Evolutionary conservation across 2,797 vertebrate species (phyloP), one percentile per base, ranked within the genome.

Genomic region (Pantherophis vulpinus): DNA sequence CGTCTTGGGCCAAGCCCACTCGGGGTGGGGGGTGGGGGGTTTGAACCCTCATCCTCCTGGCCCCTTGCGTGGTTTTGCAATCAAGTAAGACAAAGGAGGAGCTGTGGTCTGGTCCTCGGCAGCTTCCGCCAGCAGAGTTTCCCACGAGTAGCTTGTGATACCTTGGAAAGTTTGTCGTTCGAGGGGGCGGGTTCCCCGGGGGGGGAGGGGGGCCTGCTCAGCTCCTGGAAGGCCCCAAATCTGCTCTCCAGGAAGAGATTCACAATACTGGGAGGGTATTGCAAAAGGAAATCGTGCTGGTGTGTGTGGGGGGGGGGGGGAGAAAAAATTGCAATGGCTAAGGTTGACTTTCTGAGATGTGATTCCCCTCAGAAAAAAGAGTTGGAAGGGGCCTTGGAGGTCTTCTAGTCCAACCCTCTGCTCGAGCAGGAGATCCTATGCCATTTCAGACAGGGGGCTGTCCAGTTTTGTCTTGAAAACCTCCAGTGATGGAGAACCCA

Each of bases 11-110:
- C 23, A 10, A 2, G 9, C 9, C 2, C 47, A 14, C 14, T 29
- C 1, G 60, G 27, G 61, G 0, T 2, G 20, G 20, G 59, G n/a
- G n/a, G 1, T 1, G 13, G 2, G 32, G 29, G 13, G 5, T 6
- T 70, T 70, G 66, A 32, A 32, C n/a, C n/a, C 14, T 16, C 12
- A 37, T 16, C 66, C 66, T 9, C 16, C n/a, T 74, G 66, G n/a
- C 2, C 66, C n/a, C n/a, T 18, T 18, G 7, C n/a, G 3, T 3
- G 7, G 66, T 74, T 74, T 18, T 3, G 70, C 70, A 74, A 74
- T 18, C 7, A 9, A 18, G 14, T 16, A 32, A 32, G n/a, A 3
- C 5, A 70, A 70, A 16, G 13, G 63, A 14, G 29, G 6, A n/a
- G 63, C 6, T 74, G 14, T 1, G 5, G 66, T 37, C 5, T 74